Evolutionary conservation across 2,797 vertebrate species (phyloP).

Genomic region (Chromis chromis): DNA sequence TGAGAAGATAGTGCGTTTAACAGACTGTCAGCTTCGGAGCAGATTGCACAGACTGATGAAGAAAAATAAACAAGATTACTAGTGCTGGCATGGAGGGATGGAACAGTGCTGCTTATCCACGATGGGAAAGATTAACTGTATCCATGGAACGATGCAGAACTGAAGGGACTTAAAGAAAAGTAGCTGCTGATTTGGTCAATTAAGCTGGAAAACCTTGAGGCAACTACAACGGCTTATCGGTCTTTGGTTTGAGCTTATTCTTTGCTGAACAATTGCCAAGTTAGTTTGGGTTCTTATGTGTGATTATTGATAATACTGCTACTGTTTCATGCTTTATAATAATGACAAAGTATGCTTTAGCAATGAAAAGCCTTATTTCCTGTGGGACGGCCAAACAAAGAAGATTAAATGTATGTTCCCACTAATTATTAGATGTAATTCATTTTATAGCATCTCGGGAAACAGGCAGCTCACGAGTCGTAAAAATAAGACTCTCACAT

Average conservation of each 20-base stretch:
- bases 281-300: constrained; percentile 26
- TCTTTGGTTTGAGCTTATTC: constrained; percentile 17
- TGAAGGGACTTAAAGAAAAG: constrained; percentile 18
- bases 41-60: constrained; percentile 55
- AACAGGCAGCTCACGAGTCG: background rate
- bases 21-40: constrained; percentile 20
- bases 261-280: constrained; percentile 16
- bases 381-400: constrained; percentile 21
- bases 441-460: background rate
- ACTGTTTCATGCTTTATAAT: constrained; percentile 26
- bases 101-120: constrained; percentile 48
- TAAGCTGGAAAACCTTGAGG: constrained; percentile 33
- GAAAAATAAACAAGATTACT: constrained; percentile 59
- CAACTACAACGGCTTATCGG: constrained; percentile 18
- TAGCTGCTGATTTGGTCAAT: constrained; percentile 41
- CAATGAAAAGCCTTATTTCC: too few species aligned
- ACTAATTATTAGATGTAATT: constrained; percentile 6
- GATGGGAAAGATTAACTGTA: constrained; percentile 58
- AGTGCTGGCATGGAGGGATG: constrained; percentile 29
- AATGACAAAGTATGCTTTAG: too few species aligned
- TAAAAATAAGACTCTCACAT: background rate
- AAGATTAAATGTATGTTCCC: constrained; percentile 18
- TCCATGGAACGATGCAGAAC: constrained; percentile 21
- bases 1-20: constrained; percentile 26
- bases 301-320: constrained; percentile 12